Conservation (phyloP, 1,140 invertebrate genomes). For the Drosophila busckii region DNA sequence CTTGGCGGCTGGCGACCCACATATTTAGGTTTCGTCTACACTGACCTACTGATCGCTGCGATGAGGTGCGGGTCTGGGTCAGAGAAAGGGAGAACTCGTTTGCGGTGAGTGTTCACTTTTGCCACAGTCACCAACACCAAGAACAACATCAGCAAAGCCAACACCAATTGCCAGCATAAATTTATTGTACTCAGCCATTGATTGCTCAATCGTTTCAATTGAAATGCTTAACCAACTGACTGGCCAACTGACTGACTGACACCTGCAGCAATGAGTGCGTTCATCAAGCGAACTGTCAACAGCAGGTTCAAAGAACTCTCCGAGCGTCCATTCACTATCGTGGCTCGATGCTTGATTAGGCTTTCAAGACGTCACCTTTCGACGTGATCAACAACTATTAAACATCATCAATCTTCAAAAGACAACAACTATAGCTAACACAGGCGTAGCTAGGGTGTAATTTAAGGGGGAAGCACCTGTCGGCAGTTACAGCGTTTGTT, state of each 20-base stretch:
- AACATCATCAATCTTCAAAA: background rate
- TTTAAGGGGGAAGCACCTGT: too few species aligned
- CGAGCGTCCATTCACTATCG: slow-evolving; percentile 22
- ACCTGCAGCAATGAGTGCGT: slow-evolving; percentile 15
- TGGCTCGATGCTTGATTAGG: slow-evolving; percentile 21
- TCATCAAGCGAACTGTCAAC: slow-evolving; percentile 20
- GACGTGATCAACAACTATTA: slow-evolving; percentile 16
- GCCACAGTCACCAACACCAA: slow-evolving; percentile 31
- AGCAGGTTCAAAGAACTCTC: slow-evolving; percentile 50
- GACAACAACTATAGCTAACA: too few species aligned
- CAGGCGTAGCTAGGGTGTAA: too few species aligned
- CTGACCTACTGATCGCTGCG: slow-evolving; percentile 47
- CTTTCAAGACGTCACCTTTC: slow-evolving; percentile 32
- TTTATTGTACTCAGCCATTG: slow-evolving; percentile 22
- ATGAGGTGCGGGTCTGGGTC: slow-evolving; percentile 60
- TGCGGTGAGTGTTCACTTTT: slow-evolving; percentile 49
- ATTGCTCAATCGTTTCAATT: slow-evolving; percentile 29
- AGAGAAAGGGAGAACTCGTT: slow-evolving; percentile 66
- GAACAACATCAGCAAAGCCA: too few species aligned
- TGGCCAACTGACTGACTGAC: slow-evolving; percentile 8
- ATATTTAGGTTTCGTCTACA: slow-evolving; percentile 31
- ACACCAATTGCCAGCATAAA: too few species aligned
- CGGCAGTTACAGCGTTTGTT: too few species aligned
- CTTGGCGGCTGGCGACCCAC: slow-evolving; percentile 13
- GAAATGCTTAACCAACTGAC: slow-evolving; percentile 13